Base-by-base conservation (phyloP, 1,140 invertebrate genomes). In the Leptonema lineaticorne region DNA sequence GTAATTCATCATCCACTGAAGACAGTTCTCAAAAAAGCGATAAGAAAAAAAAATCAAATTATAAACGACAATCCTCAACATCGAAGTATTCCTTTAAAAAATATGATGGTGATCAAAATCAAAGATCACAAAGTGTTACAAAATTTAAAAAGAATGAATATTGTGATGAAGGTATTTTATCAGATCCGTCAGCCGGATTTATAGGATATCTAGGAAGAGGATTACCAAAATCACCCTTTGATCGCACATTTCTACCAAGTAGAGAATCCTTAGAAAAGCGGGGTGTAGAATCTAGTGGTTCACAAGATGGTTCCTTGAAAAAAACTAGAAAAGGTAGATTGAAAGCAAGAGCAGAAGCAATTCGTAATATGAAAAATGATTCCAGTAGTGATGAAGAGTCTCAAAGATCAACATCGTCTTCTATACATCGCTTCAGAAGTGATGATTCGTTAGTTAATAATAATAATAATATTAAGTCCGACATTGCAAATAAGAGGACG, bases 331-430 rank as follows among this genome's bases (percentile, higher is more conserved):
- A 84, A 74, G 85, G 82, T 57, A 78, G 83, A 58, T 73, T 87
- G 26, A 91, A 88, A 78, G 87, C 86, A 6, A 76, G 88, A 63
- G 85, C 85, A 5, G 84, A 89, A 78, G 88, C 87, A 0, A 80
- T 86, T 56, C 79, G 89, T 65, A 86, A 88, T 67, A 76, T 86
- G 60, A 80, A 81, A 75, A 79, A 81, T n/a, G 83, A 84, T n/a
- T 88, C 87, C 24, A 91, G 89, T 74, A 90, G 89, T 48, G 89
- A 90, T 68, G 91, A 92, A 70, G 89, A 90, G 72, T 87, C 85
- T 28, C 76, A 86, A 57, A 84, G 83, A 66, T 89, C 88, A 1
- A 86, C 84, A 71, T 89, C 88, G 9, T 86, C 87, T 9, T 86
- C 85, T 4, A 85, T 86, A 71, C 78, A 84, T 28, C 82, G 84